Conservation (phyloP, 2,113 vertebrate species). For the Acrocephalus kingi region DNA sequence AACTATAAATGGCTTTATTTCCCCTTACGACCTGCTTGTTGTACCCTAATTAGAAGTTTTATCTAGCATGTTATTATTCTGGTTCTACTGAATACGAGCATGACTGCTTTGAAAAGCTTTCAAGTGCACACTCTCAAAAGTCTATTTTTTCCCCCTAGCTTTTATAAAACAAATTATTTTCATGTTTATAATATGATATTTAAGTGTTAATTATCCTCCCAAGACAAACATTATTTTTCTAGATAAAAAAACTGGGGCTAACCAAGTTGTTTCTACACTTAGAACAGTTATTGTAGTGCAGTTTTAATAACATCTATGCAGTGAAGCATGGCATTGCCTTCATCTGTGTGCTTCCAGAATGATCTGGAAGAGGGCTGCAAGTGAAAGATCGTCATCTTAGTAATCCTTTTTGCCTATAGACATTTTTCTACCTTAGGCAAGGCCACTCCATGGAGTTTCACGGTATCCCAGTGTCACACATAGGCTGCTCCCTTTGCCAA, state of each 20-base stretch:
- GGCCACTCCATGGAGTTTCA: background rate
- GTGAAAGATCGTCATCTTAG: background rate
- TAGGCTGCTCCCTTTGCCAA: background rate
- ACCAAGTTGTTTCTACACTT: background rate
- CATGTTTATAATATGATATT: background rate
- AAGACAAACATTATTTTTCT: background rate
- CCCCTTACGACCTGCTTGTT: background rate
- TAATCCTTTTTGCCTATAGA: background rate
- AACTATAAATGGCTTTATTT: background rate
- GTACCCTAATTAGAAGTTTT: background rate
- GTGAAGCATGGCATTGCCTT: background rate
- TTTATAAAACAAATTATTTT: background rate
- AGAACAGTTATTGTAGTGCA: background rate
- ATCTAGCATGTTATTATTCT: background rate
- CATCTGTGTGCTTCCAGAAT: background rate
- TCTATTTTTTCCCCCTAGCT: background rate
- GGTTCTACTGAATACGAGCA: background rate
- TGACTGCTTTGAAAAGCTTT: background rate
- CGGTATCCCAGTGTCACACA: background rate
- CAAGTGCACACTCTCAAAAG: background rate
- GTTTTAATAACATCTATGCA: background rate
- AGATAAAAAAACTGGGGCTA: background rate
- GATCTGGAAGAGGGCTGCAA: background rate
- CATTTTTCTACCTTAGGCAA: background rate
- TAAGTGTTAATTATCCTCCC: background rate